Evolutionary conservation across 2,797 vertebrate species (phyloP), one percentile per base, ranked within the genome.

Genomic region (Danio tinwini): DNA sequence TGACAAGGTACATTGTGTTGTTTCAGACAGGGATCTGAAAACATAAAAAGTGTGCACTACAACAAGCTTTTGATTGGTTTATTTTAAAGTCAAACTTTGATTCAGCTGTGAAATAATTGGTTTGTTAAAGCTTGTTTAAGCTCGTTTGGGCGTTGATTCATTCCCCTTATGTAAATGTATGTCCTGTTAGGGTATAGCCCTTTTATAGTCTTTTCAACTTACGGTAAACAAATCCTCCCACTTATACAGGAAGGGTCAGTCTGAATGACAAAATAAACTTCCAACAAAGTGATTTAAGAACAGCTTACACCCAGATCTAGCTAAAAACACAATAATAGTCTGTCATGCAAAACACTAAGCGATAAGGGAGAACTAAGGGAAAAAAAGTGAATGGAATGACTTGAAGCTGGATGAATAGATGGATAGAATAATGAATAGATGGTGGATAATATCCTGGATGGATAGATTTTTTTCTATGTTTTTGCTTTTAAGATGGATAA

Each of bases 1-100:
- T 68, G 72, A 73, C 61, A 79, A 64, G 21, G 42, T 65, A 50
- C 68, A 71, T 52, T 50, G 45, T 64, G 76, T 55, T 76, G 62
- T 72, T 80, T 74, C 44, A 58, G 50, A 61, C 67, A 81, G 49
- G 64, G 58, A 67, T 75, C 77, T 70, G 19, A 77, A 80, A 64
- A 55, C 17, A 59, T 14, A 39, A 63, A 64, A 55, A 9, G 5
- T 7, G 42, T 29, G 47, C 77, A 67, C 80, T 72, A 42, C 56
- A 61, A 40, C 65, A 44, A 50, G 12, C 56, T 52, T 59, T 74
- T 65, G 58, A 76, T 67, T 79, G n/a, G 45, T 80, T 82, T 84
- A 80, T 29, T 29, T 77, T 82, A 50, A 63, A 53, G 58, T 42
- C 29, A 56, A 29, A 67, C 52, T 42, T 69, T 68, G 78, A 78